These are phyloP conservation scores for Corythoichthys haematopterus DNA, from an alignment of 2,113 vertebrate species.

Conservation along the genomic window DNA sequence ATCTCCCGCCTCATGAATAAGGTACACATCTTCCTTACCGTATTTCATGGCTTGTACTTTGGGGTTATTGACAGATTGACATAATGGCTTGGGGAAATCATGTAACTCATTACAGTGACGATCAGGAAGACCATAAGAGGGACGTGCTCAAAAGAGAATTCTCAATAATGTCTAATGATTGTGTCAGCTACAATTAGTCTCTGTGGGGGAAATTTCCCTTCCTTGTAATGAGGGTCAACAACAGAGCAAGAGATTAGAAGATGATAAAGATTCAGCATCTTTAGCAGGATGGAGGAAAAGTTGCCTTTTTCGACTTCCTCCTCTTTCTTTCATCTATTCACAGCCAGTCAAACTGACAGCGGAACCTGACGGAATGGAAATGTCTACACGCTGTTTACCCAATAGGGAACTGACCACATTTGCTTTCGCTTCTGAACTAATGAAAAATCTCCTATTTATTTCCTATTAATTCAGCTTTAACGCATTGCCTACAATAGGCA, in stretches of 20 bases:
- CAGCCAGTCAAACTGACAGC: neutral
- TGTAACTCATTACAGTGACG: neutral
- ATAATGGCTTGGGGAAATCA: neutral
- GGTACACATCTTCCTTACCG: slow-evolving; percentile 36
- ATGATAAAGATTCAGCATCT: neutral
- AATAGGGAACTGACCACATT: neutral
- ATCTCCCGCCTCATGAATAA: slow-evolving; percentile 66
- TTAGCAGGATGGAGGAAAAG: neutral
- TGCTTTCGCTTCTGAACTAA: neutral
- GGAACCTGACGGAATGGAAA: neutral
- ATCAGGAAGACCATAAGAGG: neutral
- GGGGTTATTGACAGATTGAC: slow-evolving; percentile 4
- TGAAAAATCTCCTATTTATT: neutral
- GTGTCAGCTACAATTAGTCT: slow-evolving; percentile 5
- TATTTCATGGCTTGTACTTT: slow-evolving; percentile 13
- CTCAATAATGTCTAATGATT: slow-evolving; percentile 13
- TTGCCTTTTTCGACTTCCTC: slow-evolving; percentile 10
- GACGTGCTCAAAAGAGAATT: neutral
- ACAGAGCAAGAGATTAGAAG: slow-evolving; percentile 1
- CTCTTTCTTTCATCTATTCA: slow-evolving; percentile 8
- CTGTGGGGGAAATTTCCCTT: neutral
- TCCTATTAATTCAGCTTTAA: neutral
- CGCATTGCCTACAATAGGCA: too few species aligned
- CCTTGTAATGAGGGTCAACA: neutral
- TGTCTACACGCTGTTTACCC: neutral